phyloP scores from a whole-genome alignment of 2,888 invertebrate genomes.

The Philereme transversata region DNA sequence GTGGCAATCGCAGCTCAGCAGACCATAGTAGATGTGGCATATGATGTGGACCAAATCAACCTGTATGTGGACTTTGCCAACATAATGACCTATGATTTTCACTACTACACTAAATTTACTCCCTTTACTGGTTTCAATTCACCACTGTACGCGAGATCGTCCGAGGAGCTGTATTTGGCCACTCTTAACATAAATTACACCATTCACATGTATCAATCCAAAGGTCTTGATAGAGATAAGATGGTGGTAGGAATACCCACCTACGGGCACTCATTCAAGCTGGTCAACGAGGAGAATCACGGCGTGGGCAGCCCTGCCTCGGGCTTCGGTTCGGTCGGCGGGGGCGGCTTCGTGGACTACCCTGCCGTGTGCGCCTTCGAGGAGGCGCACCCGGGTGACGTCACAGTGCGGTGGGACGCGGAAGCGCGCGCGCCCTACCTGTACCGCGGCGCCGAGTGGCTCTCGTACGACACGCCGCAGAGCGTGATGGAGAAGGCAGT shows the following conservation, averaged over 20 bases:
- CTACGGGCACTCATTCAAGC: conserved; percentile 91
- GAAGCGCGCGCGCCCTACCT: conserved; percentile 88
- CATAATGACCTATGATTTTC: conserved; percentile 96
- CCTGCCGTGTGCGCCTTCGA: conserved; percentile 88
- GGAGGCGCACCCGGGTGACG: conserved; percentile 85
- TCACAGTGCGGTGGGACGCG: conserved; percentile 13
- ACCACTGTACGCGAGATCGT: conserved; percentile 86
- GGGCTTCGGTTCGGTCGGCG: conserved; percentile 87
- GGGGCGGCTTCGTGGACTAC: conserved; percentile 89
- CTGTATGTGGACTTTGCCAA: conserved; percentile 93
- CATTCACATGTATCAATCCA: conserved; percentile 88
- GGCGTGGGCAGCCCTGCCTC: conserved; percentile 88
- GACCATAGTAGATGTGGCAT: conserved; percentile 89
- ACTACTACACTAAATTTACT: conserved; percentile 88
- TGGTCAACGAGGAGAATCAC: conserved; percentile 87
- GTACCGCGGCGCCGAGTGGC: conserved; percentile 89
- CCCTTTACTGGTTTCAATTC: conserved; percentile 95
- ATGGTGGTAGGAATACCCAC: conserved; percentile 94
- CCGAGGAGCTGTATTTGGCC: conserved; percentile 86
- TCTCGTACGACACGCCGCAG: conserved; percentile 90
- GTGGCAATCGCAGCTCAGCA: conserved; percentile 92
- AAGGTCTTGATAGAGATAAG: conserved; percentile 90
- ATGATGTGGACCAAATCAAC: conserved; percentile 91
- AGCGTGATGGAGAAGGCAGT: conserved; percentile 89
- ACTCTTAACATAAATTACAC: conserved; percentile 93